Base-by-base conservation (phyloP, 2,888 invertebrate species). In the Chrysomela aeneicollis region DNA sequence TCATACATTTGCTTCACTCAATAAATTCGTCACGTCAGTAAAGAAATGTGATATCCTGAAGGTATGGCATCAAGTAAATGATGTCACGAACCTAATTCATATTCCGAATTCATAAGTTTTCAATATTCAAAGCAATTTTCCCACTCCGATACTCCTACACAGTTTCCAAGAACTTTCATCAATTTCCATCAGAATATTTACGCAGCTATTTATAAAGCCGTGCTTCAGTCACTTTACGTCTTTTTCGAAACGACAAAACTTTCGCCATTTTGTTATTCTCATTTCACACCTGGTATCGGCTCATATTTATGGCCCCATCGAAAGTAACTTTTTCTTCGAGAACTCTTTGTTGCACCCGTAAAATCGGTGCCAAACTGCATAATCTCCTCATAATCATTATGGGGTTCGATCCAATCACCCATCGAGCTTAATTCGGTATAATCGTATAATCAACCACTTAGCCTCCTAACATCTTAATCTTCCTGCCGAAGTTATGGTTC, bases 111-210 rank as follows among this genome's bases (percentile, higher is more conserved):
- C 15, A 42, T 42, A 3, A 42, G 42, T 42, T 42, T 42, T 12
- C 42, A 42, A n/a, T 42, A 42, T 42, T 15, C 42, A 42, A 15
- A 2, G 42, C 42, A 42, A 42, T 42, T 42, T 15, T 42, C 42
- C 42, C 12, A 15, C 42, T 15, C 15, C 42, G 15, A 42, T 42
- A 42, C 42, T n/a, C 12, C 42, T 4, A 42, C n/a, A 10, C 42
- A 42, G 42, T 42, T 42, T 15, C 15, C n/a, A 42, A 42, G 42
- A 42, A 42, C 42, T 42, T 42, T 42, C 42, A 42, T 42, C 42
- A 42, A 42, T 42, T 15, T 42, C 42, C 42, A 42, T 42, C 42
- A 42, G 42, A 15, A 42, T 42, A 42, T 42, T 42, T 42, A 42
- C 42, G 15, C 42, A 42, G 42, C 42, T 42, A 42, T 42, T 42